Conservation (phyloP, 2,797 vertebrate species). For the Eleutherodactylus coqui region DNA sequence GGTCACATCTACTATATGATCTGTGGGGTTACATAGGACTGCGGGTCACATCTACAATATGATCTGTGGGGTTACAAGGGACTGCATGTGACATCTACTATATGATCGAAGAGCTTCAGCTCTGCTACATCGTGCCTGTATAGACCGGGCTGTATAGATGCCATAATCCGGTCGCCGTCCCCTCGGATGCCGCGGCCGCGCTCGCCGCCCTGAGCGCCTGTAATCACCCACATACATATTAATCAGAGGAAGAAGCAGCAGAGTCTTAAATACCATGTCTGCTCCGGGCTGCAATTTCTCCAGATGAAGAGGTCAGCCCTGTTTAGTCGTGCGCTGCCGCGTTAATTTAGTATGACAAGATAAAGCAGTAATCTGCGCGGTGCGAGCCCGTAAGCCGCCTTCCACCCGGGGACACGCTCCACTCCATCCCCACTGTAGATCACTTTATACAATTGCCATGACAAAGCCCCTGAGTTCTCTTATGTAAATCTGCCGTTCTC, state of each 20-base stretch:
- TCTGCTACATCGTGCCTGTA: background rate
- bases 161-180: too few relatives aligned
- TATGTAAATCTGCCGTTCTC: slow-evolving; percentile 81
- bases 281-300: slow-evolving; percentile 78
- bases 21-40: too few relatives aligned
- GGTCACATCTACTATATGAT: too few relatives aligned
- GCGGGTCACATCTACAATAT: too few relatives aligned
- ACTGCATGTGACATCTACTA: background rate
- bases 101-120: background rate
- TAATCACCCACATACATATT: slow-evolving; percentile 41
- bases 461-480: slow-evolving; percentile 82
- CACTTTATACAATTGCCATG: slow-evolving; percentile 84
- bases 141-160: background rate
- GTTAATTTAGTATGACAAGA: slow-evolving; percentile 98
- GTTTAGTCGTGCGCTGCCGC: slow-evolving; percentile 81
- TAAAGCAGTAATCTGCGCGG: slow-evolving; percentile 93
- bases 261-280: slow-evolving; percentile 74
- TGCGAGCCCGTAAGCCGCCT: slow-evolving; percentile 79
- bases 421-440: slow-evolving; percentile 83
- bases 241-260: slow-evolving; percentile 19
- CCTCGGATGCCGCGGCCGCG: background rate
- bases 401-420: slow-evolving; percentile 80
- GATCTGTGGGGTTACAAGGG: background rate
- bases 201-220: slow-evolving; percentile 16
- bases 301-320: slow-evolving; percentile 92